Conservation (phyloP, 2,797 vertebrate species). For the Bradypus variegatus region DNA sequence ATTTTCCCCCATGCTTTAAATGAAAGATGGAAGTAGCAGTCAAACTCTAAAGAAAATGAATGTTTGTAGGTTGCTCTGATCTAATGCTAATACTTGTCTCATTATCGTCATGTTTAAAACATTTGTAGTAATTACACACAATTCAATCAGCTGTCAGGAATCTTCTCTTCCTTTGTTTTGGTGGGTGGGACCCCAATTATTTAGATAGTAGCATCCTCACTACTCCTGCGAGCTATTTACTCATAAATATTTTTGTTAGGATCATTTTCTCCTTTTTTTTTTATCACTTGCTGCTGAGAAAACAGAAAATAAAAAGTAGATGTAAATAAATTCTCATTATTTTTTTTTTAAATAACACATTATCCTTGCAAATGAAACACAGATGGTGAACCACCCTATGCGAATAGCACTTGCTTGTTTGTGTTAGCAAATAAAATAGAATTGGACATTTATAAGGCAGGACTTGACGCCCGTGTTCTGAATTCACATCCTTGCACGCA, state of each 20-base stretch:
- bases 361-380: slow-evolving; percentile 38
- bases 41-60: slow-evolving; percentile 27
- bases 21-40: not conserved
- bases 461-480: not conserved
- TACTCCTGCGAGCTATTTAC: slow-evolving; percentile 57
- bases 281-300: slow-evolving; percentile 51
- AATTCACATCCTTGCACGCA: fast-evolving
- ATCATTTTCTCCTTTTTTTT: slow-evolving; percentile 55
- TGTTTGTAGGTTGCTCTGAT: slow-evolving; percentile 36
- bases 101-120: slow-evolving; percentile 56
- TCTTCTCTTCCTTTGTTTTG: slow-evolving; percentile 40
- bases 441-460: too few relatives aligned
- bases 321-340: slow-evolving; percentile 44
- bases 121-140: slow-evolving; percentile 49
- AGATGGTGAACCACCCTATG: not conserved
- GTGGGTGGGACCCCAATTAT: slow-evolving; percentile 39
- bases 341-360: slow-evolving; percentile 44
- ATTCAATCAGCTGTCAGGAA: slow-evolving; percentile 49
- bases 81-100: slow-evolving; percentile 58
- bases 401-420: not conserved
- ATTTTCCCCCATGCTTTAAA: not conserved
- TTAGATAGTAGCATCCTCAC: slow-evolving; percentile 30
- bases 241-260: slow-evolving; percentile 61
- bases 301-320: not conserved
- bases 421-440: not conserved